Evolutionary conservation across 2,888 invertebrate genomes (phyloP).

Genomic region (Chymomyza caudatula): DNA sequence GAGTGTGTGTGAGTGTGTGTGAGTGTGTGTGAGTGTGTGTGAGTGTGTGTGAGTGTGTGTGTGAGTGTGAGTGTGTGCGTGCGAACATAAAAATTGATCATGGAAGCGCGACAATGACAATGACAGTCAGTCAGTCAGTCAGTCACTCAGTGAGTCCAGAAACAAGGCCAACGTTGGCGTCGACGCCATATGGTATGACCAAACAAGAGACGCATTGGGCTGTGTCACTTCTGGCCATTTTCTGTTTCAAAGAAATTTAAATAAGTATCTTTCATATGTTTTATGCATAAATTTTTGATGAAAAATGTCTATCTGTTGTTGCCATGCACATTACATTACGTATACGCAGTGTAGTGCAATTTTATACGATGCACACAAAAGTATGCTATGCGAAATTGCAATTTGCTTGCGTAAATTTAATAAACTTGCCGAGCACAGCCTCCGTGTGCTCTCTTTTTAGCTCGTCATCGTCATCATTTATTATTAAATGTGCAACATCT

Average conservation of each 20-base stretch:
- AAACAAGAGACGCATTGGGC: neutral
- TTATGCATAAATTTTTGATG: neutral
- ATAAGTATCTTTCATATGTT: neutral
- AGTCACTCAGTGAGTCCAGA: neutral
- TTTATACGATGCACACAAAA: constrained; percentile 21
- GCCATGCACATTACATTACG: neutral
- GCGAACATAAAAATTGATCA: constrained; percentile 17
- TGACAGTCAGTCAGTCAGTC: neutral
- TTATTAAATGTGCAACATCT: neutral
- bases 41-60: neutral
- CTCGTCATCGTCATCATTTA: neutral
- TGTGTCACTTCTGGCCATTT: neutral
- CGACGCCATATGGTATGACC: neutral
- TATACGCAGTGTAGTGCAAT: constrained; percentile 9
- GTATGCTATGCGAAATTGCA: constrained; percentile 56
- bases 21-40: neutral
- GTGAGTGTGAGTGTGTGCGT: neutral
- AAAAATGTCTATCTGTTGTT: no score
- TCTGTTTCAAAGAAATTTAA: neutral
- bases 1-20: neutral
- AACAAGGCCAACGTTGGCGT: neutral
- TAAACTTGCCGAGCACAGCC: constrained; percentile 39
- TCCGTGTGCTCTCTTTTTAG: neutral
- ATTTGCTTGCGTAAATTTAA: constrained; percentile 63
- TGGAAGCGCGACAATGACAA: constrained; percentile 26